Evolutionary conservation across 2,888 invertebrate species (phyloP).

Genomic region (Drosophila gaucha): DNA sequence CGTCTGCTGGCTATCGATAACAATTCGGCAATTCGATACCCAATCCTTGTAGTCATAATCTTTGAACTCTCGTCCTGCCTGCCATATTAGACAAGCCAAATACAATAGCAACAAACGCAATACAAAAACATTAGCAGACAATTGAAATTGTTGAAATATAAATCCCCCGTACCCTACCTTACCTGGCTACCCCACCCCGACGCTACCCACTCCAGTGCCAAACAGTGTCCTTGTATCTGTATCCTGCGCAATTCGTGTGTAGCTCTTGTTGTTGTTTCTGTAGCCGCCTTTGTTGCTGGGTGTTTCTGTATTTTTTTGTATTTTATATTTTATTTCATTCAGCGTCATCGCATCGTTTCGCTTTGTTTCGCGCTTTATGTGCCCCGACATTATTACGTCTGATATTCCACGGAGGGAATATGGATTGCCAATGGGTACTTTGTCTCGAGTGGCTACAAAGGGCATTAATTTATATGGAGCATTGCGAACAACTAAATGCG

Average conservation of each 20-base stretch:
- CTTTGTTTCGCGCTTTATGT: constrained; percentile 68
- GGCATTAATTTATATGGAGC: constrained; percentile 69
- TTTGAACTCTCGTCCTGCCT: constrained; percentile 63
- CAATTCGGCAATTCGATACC: constrained; percentile 64
- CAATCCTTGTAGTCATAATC: constrained; percentile 59
- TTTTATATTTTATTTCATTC: constrained; percentile 44
- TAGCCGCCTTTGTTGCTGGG: constrained; percentile 57
- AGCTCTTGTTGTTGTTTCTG: constrained; percentile 46
- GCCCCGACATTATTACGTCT: constrained; percentile 64
- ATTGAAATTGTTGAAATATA: constrained; percentile 77
- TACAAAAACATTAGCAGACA: constrained; percentile 76
- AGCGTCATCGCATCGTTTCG: constrained; percentile 61
- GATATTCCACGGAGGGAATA: constrained; percentile 48
- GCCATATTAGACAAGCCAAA: constrained; percentile 63
- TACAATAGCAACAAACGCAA: constrained; percentile 68
- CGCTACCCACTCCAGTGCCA: constrained; percentile 24
- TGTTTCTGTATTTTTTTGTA: constrained; percentile 30
- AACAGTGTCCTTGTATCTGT: constrained; percentile 49
- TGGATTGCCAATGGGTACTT: constrained; percentile 29
- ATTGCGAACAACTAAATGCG: constrained; percentile 63
- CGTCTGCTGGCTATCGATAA: constrained; percentile 44
- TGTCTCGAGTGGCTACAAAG: constrained; percentile 55
- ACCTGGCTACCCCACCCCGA: constrained; percentile 18
- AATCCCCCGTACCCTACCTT: constrained; percentile 43
- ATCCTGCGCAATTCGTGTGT: constrained; percentile 69